A percentile compares a stretch with the other conserved stretches of the same genome.
Conservation (phyloP, 2,113 vertebrate species). For the Erythrocercus mccallii region DNA sequence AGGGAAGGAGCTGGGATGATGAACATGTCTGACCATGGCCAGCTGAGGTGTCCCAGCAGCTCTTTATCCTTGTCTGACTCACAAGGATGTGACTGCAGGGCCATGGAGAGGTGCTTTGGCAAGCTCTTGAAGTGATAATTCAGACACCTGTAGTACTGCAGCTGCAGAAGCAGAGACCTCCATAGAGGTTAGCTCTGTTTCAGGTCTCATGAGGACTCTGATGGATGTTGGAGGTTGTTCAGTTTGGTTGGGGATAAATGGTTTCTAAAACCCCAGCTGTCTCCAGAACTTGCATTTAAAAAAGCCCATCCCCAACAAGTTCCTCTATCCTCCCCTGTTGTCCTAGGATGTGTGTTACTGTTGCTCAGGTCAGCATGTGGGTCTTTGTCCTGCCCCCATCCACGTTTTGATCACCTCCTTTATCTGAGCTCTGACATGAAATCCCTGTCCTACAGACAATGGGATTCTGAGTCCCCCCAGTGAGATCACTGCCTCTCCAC, state of each 20-base stretch:
- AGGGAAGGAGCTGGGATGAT: background rate
- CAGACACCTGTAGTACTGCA: background rate
- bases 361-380: background rate
- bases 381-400: background rate
- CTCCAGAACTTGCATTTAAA: background rate
- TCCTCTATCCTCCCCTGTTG: background rate
- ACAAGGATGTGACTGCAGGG: background rate
- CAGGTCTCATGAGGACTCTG: background rate
- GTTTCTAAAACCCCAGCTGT: background rate
- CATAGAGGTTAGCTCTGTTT: background rate
- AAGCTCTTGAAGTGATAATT: background rate
- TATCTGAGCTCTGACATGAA: background rate
- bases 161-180: background rate
- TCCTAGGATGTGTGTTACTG: background rate
- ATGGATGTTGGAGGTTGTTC: background rate
- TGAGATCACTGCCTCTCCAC: background rate
- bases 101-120: background rate
- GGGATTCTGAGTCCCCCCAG: background rate
- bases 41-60: background rate
- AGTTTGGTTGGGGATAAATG: background rate
- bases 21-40: background rate
- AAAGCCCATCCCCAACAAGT: background rate
- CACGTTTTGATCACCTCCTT: background rate
- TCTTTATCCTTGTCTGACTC: background rate
- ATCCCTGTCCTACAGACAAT: background rate